Base-by-base conservation (phyloP, 2,888 invertebrate genomes). In the Leptopterna dolabrata region DNA sequence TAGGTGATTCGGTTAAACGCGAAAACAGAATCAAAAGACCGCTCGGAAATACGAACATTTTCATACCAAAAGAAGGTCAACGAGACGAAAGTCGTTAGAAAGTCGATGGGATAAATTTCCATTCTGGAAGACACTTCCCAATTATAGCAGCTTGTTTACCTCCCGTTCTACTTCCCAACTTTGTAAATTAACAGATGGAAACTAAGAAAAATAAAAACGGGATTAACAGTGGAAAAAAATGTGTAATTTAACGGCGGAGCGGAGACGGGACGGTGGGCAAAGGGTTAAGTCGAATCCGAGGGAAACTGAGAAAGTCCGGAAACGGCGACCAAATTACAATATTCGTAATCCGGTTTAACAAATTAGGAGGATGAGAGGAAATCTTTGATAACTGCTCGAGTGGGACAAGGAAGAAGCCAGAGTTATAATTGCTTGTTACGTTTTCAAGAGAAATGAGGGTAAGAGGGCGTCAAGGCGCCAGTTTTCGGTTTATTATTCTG, bases 81-180 rank as follows among this genome's bases (percentile, higher is more conserved):
- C 36, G 11, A 27, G 63, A 24, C 27, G 4, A 63, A 63, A 63
- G 63, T 63, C 63, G 24, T 63, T 63, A 27, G 6, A 63, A 63
- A 63, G 63, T 63, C 24, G 63, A 63, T 63, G 27, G 63, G 24
- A 63, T 63, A 63, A 63, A 63, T 63, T 63, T 63, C 24, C 63
- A 63, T 63, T 63, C 63, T 9, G 24, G n/a, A n/a, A 19, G 63
- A 63, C 63, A 24, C 19, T 24, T 24, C 63, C 51, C 63, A 63
- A 63, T 63, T 63, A 63, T 63, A 63, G 63, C 19, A 63, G 63
- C 63, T 63, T 63, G 63, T 63, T 63, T 63, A 63, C 63, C 63
- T 63, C 63, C 63, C 63, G 63, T 63, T 63, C 63, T 63, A 36
- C 19, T 63, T 27, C 47, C 63, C 63, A 63, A 63, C 63, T 63